Conservation (phyloP, 2,113 vertebrate species). For the Axis porcinus region DNA sequence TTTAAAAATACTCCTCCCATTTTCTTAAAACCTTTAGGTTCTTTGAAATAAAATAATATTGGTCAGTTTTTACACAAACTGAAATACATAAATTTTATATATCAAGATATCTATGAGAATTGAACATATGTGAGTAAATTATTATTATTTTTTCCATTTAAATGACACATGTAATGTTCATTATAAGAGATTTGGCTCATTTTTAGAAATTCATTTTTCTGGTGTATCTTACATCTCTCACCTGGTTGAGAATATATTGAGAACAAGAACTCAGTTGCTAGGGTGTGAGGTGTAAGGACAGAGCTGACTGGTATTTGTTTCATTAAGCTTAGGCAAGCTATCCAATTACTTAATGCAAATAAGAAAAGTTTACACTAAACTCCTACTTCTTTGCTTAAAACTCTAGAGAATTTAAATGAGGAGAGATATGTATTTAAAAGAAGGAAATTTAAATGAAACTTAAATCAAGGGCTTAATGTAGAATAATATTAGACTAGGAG, state of each 20-base stretch:
- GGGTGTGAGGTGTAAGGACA: slow-evolving; percentile 54
- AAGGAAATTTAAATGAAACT: slow-evolving; percentile 72
- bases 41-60: slow-evolving; percentile 21
- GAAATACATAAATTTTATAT: slow-evolving; percentile 7
- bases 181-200: slow-evolving; percentile 65
- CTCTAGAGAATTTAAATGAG: slow-evolving; percentile 77
- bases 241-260: slow-evolving; percentile 40
- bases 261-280: slow-evolving; percentile 47
- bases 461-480: slow-evolving; percentile 68
- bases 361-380: slow-evolving; percentile 80
- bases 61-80: neutral
- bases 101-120: neutral
- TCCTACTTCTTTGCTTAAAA: slow-evolving; percentile 74
- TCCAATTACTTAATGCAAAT: slow-evolving; percentile 83
- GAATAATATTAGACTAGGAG: slow-evolving; percentile 51
- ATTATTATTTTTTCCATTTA: slow-evolving; percentile 16
- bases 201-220: slow-evolving; percentile 61
- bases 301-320: slow-evolving; percentile 78
- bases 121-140: slow-evolving; percentile 14
- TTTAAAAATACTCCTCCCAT: neutral
- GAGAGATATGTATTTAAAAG: slow-evolving; percentile 48
- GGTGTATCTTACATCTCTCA: slow-evolving; percentile 25
- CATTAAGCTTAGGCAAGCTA: slow-evolving; percentile 79
- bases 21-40: slow-evolving; percentile 12
- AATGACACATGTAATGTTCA: slow-evolving; percentile 30